Conservation (phyloP, 2,888 invertebrate genomes). For the Mylabris sibirica region DNA sequence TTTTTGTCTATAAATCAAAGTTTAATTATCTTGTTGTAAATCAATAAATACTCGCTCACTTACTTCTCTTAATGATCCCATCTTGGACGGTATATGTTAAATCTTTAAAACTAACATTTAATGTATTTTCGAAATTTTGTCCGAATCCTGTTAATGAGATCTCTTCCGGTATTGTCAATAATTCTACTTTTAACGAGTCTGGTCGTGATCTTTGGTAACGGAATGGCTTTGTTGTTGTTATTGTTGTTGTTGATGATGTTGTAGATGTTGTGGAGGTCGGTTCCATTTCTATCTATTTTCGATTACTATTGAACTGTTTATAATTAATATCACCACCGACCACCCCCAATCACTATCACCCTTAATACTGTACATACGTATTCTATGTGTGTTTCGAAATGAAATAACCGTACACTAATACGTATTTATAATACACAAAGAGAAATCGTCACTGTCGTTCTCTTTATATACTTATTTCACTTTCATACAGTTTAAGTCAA, state of each 20-base stretch:
- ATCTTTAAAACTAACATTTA: slow-evolving; percentile 73
- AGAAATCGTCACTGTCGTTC: neutral
- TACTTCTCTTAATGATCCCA: slow-evolving; percentile 67
- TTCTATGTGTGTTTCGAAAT: neutral
- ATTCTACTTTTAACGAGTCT: slow-evolving; percentile 54
- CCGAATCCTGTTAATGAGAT: slow-evolving; percentile 42
- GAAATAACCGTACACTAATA: no score
- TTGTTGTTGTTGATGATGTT: neutral
- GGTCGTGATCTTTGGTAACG: slow-evolving; percentile 42
- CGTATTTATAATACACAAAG: neutral
- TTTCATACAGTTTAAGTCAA: neutral
- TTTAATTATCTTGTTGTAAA: neutral
- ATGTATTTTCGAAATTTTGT: slow-evolving; percentile 41
- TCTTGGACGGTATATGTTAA: slow-evolving; percentile 71
- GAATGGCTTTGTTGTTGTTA: neutral
- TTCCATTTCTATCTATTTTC: neutral
- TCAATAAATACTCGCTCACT: slow-evolving; percentile 44
- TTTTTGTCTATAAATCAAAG: neutral
- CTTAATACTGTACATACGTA: neutral
- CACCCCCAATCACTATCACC: neutral
- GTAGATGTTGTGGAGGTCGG: neutral
- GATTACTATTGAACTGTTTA: neutral
- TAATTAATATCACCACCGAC: neutral
- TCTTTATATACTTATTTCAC: neutral
- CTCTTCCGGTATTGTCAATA: slow-evolving; percentile 53